Conservation (phyloP, 2,113 vertebrate genomes). For the Labrus mixtus region DNA sequence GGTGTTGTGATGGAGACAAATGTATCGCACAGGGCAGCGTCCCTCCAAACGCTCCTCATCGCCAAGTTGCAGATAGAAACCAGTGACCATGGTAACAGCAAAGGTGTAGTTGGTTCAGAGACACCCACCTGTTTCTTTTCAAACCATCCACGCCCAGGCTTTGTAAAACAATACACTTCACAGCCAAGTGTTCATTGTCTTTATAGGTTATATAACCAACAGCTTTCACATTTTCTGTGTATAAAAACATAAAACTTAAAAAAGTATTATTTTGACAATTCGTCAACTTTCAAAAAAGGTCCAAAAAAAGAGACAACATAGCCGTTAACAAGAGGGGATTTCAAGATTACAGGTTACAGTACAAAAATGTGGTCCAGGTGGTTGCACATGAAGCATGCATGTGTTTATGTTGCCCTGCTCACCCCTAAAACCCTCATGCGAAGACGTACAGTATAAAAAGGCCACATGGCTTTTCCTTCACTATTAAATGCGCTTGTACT, state of each 20-base stretch:
- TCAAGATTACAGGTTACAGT: constrained; percentile 83
- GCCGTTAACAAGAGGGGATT: constrained; percentile 72
- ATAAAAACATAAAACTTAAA: constrained; percentile 63
- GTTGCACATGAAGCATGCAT: constrained; percentile 76
- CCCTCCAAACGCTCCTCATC: background rate
- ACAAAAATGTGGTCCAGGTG: constrained; percentile 76
- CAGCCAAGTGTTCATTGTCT: constrained; percentile 62
- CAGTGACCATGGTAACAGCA: constrained; percentile 47
- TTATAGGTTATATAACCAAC: constrained; percentile 53
- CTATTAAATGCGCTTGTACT: constrained; percentile 62
- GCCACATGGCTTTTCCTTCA: constrained; percentile 82
- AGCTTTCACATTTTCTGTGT: constrained; percentile 79
- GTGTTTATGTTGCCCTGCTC: constrained; percentile 66
- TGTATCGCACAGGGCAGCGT: constrained; percentile 55
- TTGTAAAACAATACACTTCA: constrained; percentile 60
- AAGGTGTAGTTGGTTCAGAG: constrained; percentile 39
- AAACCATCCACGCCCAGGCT: constrained; percentile 17
- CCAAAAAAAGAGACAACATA: constrained; percentile 59
- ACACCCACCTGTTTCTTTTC: constrained; percentile 28
- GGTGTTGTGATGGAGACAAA: constrained; percentile 50
- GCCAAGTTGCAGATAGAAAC: constrained; percentile 48
- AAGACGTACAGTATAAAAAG: constrained; percentile 78
- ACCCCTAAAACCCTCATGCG: constrained; percentile 60
- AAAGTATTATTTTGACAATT: constrained; percentile 51
- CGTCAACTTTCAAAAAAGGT: constrained; percentile 58